Conservation (phyloP, 2,113 vertebrate species). For the Pseudolaguvia tuberculata region DNA sequence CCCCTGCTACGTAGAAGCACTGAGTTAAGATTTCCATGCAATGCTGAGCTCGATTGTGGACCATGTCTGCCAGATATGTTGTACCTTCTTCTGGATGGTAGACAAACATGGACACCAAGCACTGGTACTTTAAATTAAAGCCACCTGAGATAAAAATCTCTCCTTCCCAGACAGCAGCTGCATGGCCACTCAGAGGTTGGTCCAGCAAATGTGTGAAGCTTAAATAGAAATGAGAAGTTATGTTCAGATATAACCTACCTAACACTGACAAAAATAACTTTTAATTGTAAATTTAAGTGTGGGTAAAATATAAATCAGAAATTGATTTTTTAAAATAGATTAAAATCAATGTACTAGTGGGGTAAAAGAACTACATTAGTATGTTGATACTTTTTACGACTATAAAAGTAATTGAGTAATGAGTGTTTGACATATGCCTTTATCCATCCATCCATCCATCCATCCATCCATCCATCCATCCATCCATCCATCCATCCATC, state of each 20-base stretch:
- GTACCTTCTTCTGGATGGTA: constrained; percentile 66
- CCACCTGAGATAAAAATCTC: constrained; percentile 70
- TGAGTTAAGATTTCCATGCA: constrained; percentile 65
- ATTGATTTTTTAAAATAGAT: too few relatives aligned
- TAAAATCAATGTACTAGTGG: too few relatives aligned
- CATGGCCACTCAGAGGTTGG: constrained; percentile 64
- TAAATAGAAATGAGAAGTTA: neutral
- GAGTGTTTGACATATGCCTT: too few relatives aligned
- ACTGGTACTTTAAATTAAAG: constrained; percentile 64
- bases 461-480: too few relatives aligned
- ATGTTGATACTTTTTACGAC: too few relatives aligned
- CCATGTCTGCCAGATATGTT: constrained; percentile 62
- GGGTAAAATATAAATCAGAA: too few relatives aligned
- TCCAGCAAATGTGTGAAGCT: constrained; percentile 63
- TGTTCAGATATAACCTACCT: neutral
- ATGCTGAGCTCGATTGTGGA: constrained; percentile 63
- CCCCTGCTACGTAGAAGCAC: constrained; percentile 62
- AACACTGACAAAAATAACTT: too few relatives aligned
- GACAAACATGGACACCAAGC: constrained; percentile 60
- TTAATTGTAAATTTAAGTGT: too few relatives aligned
- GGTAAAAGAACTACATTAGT: too few relatives aligned
- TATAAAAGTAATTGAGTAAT: too few relatives aligned
- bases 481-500: too few relatives aligned
- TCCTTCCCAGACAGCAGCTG: constrained; percentile 45
- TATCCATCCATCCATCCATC: too few relatives aligned